Percentiles rank a stretch among this genome's conserved stretches.
Evolutionary conservation across 2,113 vertebrate genomes (phyloP).

Genomic region (Epinephelus fuscoguttatus): DNA sequence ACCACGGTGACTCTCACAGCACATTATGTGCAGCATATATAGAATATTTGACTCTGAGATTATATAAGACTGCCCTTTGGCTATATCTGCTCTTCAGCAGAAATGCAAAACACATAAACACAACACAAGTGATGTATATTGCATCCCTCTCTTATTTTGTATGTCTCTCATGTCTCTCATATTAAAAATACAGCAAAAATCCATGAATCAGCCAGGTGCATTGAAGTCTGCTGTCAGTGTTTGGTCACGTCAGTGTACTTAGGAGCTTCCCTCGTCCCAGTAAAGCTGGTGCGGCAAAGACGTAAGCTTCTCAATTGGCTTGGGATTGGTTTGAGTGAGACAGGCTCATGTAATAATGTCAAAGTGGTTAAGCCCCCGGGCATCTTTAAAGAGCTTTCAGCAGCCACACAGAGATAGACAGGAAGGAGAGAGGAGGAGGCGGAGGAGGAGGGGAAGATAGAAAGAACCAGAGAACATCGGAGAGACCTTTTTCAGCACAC

Average conservation of each 20-base stretch:
- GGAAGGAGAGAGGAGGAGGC: slow-evolving; percentile 11
- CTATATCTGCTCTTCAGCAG: slow-evolving; percentile 10
- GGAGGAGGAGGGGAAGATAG: slow-evolving; percentile 13
- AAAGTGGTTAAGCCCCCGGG: slow-evolving; percentile 79
- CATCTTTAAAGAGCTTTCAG: slow-evolving; percentile 82
- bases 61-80: slow-evolving; percentile 29
- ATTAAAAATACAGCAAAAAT: not conserved
- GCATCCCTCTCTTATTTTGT: not conserved
- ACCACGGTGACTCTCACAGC: not conserved
- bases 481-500: slow-evolving; percentile 40
- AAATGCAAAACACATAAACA: not conserved
- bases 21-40: slow-evolving; percentile 23
- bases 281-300: slow-evolving; percentile 71
- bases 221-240: slow-evolving; percentile 3
- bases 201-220: slow-evolving; percentile 5
- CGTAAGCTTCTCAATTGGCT: slow-evolving; percentile 81
- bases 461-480: slow-evolving; percentile 28
- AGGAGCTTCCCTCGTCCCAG: slow-evolving; percentile 45
- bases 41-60: slow-evolving; percentile 37
- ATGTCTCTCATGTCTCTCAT: too few relatives aligned
- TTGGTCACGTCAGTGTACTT: slow-evolving; percentile 24
- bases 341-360: slow-evolving; percentile 82
- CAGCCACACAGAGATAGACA: slow-evolving; percentile 48
- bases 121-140: not conserved
- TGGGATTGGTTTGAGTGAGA: slow-evolving; percentile 80